Percentiles rank a stretch among this genome's conserved stretches.
These are phyloP conservation scores for Australoheros scitulus DNA, from an alignment of 2,113 vertebrate species.

Conservation along the genomic window DNA sequence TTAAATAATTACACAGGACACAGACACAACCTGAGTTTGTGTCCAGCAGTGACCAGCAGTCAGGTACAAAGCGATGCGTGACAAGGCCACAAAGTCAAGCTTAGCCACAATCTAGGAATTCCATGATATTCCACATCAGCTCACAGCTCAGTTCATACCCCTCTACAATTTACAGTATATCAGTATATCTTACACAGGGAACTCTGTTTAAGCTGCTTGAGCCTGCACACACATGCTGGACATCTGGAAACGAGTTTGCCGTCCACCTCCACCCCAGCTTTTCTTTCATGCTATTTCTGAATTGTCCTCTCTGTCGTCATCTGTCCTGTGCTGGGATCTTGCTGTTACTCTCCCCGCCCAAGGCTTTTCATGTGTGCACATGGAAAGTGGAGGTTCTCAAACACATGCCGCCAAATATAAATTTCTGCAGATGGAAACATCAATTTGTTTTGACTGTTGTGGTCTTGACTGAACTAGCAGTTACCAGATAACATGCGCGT, in stretches of 20 bases:
- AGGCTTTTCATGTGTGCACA: constrained; percentile 1
- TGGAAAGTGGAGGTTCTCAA: constrained; percentile 1
- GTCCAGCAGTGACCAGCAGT: neutral
- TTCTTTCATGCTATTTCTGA: constrained; percentile 6
- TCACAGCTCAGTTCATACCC: neutral
- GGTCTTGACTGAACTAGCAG: neutral
- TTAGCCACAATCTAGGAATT: neutral
- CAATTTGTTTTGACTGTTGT: neutral
- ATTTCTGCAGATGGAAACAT: neutral
- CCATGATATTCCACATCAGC: too few species aligned
- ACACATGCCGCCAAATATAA: neutral
- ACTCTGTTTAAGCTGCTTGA: neutral
- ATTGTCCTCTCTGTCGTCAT: constrained; percentile 11
- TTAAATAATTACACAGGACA: neutral
- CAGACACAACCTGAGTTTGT: neutral
- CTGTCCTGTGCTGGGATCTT: neutral
- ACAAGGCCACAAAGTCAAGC: neutral
- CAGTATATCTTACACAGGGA: neutral
- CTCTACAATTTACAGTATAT: neutral
- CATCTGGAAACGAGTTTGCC: constrained; percentile 1
- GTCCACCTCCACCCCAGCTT: neutral
- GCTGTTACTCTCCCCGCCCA: neutral
- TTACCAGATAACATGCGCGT: neutral
- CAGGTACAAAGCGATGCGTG: neutral
- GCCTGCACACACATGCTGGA: neutral